phyloP scores from a whole-genome alignment of 1,140 invertebrate genomes.

The Drosophila nikananu region DNA sequence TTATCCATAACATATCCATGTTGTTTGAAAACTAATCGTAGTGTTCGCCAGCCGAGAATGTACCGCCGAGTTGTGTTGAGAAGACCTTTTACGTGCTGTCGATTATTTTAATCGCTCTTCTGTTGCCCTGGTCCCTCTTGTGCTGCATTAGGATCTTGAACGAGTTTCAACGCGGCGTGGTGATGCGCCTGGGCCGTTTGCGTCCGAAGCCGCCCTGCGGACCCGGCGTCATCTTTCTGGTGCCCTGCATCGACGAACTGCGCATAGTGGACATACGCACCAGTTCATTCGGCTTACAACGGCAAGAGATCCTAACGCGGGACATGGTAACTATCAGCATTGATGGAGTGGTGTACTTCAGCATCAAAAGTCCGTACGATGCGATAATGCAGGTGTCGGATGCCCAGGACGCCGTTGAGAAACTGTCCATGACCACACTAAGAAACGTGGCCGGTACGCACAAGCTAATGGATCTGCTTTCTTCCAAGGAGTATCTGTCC shows the following conservation, averaged over 20 bases:
- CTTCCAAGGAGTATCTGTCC: slow-evolving; percentile 95
- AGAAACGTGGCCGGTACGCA: slow-evolving; percentile 96
- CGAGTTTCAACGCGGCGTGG: slow-evolving; percentile 95
- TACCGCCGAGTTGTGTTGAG: slow-evolving; percentile 88
- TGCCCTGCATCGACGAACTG: slow-evolving; percentile 94
- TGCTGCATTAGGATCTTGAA: slow-evolving; percentile 89
- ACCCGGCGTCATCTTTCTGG: slow-evolving; percentile 93
- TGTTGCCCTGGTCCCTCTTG: slow-evolving; percentile 93
- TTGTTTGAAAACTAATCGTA: not conserved
- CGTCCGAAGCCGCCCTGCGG: slow-evolving; percentile 86
- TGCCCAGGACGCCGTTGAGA: slow-evolving; percentile 91
- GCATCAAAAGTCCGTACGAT: slow-evolving; percentile 91
- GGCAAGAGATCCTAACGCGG: slow-evolving; percentile 92
- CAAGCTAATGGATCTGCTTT: slow-evolving; percentile 89
- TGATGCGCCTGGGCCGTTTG: slow-evolving; percentile 93
- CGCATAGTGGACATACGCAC: slow-evolving; percentile 93
- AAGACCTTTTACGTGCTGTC: slow-evolving; percentile 91
- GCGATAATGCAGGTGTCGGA: slow-evolving; percentile 92
- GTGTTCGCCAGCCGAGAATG: slow-evolving; percentile 85
- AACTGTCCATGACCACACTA: slow-evolving; percentile 94
- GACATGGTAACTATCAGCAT: slow-evolving; percentile 97
- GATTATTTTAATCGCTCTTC: slow-evolving; percentile 91
- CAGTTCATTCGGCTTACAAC: slow-evolving; percentile 86
- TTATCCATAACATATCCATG: no score
- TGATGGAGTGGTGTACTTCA: slow-evolving; percentile 96